Evolutionary conservation across 2,797 vertebrate genomes (phyloP), one percentile per base, ranked within the genome.

Genomic region (Clarias pachynema): DNA sequence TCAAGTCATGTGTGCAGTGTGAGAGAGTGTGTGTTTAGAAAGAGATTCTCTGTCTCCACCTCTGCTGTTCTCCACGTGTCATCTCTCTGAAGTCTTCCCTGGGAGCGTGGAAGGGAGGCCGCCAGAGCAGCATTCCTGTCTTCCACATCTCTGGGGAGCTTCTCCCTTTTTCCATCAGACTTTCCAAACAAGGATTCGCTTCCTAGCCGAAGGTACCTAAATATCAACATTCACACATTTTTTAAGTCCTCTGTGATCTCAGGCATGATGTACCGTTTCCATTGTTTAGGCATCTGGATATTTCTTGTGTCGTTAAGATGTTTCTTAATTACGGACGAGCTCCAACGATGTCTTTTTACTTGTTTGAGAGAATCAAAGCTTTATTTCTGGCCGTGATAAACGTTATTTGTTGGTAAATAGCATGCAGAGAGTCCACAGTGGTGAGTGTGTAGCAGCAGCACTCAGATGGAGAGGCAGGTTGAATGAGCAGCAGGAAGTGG

Each of bases 401-500:
- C 44, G 18, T 60, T 44, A 57, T 73, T 80, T 69, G 63, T 77
- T 69, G 84, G 65, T 85, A 87, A 88, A 85, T 79, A 85, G 72
- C 57, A 81, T 83, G 79, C 70, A 53, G 68, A 44, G 75, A 83
- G 83, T 88, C 87, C 86, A 83, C 86, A 88, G 81, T 86, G 79
- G 87, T 88, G 65, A 85, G 74, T 56, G 29, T 74, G 59, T 57
- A 56, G 83, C 68, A 79, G 84, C 82, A 72, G 87, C 82, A 62
- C 82, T 88, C 69, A 74, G 80, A 84, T 44, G 70, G 44, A 57
- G 79, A 79, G 82, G 83, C 84, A 90, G 86, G 84, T 86, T 90
- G 89, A 86, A 81, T 89, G 87, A 87, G 87, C 86, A 90, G 89
- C 84, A 89, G 86, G 82, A 83, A 83, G 59, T 83, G 66, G 80